phyloP scores from a whole-genome alignment of 2,888 invertebrate species.

The Macrosiphum euphorbiae region DNA sequence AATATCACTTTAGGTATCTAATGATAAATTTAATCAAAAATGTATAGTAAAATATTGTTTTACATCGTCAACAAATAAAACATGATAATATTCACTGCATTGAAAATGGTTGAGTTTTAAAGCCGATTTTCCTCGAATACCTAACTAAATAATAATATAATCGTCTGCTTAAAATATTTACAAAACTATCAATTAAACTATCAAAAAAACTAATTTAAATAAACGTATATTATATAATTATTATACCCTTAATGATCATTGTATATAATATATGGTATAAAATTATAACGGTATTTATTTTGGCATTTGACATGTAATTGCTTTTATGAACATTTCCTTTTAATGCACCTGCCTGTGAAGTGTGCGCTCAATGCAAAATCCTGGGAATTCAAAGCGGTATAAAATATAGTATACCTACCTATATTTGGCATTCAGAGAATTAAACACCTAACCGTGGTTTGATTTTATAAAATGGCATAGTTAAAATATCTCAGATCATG shows the following conservation, averaged over 20 bases:
- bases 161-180: too few relatives aligned
- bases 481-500: neutral
- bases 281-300: neutral
- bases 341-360: neutral
- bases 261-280: neutral
- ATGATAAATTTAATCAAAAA: neutral
- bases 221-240: neutral
- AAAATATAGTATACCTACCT: neutral
- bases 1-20: neutral
- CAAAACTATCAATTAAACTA: too few relatives aligned
- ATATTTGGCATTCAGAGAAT: neutral
- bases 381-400: neutral
- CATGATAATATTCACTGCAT: neutral
- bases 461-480: neutral
- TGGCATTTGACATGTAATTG: neutral
- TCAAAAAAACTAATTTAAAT: neutral
- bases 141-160: neutral
- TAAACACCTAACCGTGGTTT: neutral
- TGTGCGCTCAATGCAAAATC: neutral
- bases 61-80: neutral
- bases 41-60: neutral
- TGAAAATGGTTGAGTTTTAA: neutral
- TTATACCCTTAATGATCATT: neutral
- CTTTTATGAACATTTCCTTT: neutral
- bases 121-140: neutral